Base-by-base conservation (phyloP, 1,140 invertebrate species). In the Homarus americanus region DNA sequence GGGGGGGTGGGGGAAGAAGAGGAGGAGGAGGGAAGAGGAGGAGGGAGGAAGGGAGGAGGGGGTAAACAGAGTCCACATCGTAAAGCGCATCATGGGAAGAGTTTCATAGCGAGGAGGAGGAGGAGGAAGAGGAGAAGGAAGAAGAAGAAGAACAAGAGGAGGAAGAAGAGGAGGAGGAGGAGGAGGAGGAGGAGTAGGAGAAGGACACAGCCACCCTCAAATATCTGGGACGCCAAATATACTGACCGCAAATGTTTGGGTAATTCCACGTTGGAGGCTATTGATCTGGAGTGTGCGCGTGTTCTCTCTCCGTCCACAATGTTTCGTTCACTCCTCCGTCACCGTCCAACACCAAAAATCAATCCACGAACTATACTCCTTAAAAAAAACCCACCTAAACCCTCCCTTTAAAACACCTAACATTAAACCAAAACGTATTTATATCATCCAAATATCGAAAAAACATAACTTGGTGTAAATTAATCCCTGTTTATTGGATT, bases 161-260 rank as follows among this genome's bases (percentile, higher is more conserved):
- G 36, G 34, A 38, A 58, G 1, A 24, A 0, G 58, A 9, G 38
- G 80, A 36, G 80, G 44, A 32, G 80, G 7, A 34, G 49, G 53
- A 36, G 17, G 28, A 20, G 9, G 49, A 15, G 12, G 53, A 2
- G 28, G 34, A 34, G 24, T 36, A 20, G 28, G 58, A 10, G 34
- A 24, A 58, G 34, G 9, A 17, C 0, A 17, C 1, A 36, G 28
- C 41, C 15, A 36, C 4, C 44, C 75, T 41, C 36, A 78, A 87
- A 87, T 87, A 87, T 87, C 75, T 87, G 75, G 84, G 63, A 78
- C 84, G 84, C 84, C 49, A 87, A 87, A 53, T 87, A 78, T 87
- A 87, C n/a, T 75, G 73, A 41, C 84, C 53, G 84, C 72, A 78
- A 87, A 87, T 78, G 44, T 78, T 78, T 34, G 49, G 84, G 75